Base-by-base conservation (phyloP, 2,888 invertebrate genomes). In the Ephialtes manifestator region DNA sequence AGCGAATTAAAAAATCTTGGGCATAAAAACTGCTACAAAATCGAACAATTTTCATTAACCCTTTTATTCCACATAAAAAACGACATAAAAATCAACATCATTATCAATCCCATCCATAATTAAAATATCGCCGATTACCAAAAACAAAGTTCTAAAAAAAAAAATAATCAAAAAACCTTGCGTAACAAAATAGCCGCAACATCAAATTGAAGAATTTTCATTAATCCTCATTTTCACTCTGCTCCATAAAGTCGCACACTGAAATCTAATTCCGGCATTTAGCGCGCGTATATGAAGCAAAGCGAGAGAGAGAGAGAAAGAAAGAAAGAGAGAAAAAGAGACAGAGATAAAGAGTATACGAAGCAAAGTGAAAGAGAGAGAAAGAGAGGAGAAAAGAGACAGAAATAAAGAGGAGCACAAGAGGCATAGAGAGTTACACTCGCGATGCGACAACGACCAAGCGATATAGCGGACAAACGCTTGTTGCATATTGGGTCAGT, bases 401-500 rank as follows among this genome's bases (percentile, higher is more conserved):
- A 58, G 3, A 46, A 15, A 15, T 39, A 39, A 39, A 39, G 10
- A 39, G n/a, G 5, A 39, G 5, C 5, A 10, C 8, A 10, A 39
- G 39, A 39, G 39, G 10, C 39, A 39, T 5, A 5, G 10, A 46
- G 46, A 15, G 3, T 77, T 11, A 28, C 67, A 28, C 67, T 43
- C 31, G 55, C n/a, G 53, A 71, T 13, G 39, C 15, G 39, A 55
- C 46, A 13, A 35, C 68, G 48, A 48, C 24, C 0, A 20, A 3
- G 65, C 60, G 53, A 68, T 67, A 35, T 55, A 18, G 10, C 51
- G 65, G 71, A 58, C 60, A 35, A 13, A 70, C 65, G 80, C 70
- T 63, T 75, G 75, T 83, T 83, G 75, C 76, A 81, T 76, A 84
- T 81, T 81, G 80, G 83, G 81, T 81, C 84, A 80, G 65, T 77